phyloP scores from a whole-genome alignment of 2,888 invertebrate species.

The Hydriomena furcata region DNA sequence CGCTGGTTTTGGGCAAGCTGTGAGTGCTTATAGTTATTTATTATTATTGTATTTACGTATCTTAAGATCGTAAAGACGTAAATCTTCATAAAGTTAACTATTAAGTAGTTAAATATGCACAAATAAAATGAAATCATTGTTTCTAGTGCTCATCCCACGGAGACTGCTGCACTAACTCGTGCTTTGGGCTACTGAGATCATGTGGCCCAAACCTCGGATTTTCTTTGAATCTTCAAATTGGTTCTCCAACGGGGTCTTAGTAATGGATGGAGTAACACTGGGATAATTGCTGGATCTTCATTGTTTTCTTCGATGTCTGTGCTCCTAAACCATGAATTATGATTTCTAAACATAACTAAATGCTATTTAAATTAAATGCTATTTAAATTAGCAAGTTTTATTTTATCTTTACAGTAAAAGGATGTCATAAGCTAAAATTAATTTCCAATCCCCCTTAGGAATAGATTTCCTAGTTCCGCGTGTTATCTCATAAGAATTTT shows the following conservation, averaged over 20 bases:
- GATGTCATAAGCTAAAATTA: too few species aligned
- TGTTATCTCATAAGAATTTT: slow-evolving; percentile 12
- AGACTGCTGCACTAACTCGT: slow-evolving; percentile 31
- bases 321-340: background rate
- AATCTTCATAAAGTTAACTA: too few species aligned
- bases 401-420: too few species aligned
- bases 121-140: background rate
- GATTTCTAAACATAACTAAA: too few species aligned
- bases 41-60: too few species aligned
- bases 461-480: background rate
- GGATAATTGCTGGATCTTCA: background rate
- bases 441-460: slow-evolving; percentile 8
- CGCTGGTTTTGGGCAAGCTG: slow-evolving; percentile 24
- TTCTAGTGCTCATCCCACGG: slow-evolving; percentile 34
- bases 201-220: slow-evolving; percentile 25
- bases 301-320: background rate
- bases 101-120: too few species aligned
- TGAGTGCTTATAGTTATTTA: too few species aligned
- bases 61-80: too few species aligned
- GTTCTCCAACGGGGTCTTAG: slow-evolving; percentile 22
- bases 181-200: slow-evolving; percentile 20
- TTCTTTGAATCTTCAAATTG: slow-evolving; percentile 24
- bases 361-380: too few species aligned
- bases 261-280: background rate
- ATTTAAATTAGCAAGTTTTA: too few species aligned